These are phyloP conservation scores for Bathynomus jamesi DNA, from an alignment of 1,140 invertebrate genomes.

Conservation along the genomic window DNA sequence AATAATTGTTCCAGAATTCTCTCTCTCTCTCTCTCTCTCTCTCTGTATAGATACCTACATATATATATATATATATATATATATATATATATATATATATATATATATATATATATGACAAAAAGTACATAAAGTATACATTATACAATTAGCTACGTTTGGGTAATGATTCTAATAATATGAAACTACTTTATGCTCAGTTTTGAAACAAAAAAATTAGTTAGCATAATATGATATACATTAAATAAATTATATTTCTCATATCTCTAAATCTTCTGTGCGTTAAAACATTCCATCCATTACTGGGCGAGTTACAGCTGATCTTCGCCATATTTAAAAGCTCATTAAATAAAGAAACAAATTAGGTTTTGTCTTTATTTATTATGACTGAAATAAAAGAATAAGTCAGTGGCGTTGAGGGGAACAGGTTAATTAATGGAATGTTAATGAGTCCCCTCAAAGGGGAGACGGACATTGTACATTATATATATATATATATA, in stretches of 20 bases:
- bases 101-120: not conserved
- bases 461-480: too few species aligned
- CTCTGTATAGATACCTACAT: too few species aligned
- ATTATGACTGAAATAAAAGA: not conserved
- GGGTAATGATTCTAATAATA: too few species aligned
- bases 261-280: not conserved
- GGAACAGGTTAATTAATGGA: not conserved
- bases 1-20: too few species aligned
- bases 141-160: too few species aligned
- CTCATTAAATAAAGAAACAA: not conserved
- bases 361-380: not conserved
- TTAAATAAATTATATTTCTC: too few species aligned
- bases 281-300: not conserved
- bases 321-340: not conserved
- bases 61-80: not conserved
- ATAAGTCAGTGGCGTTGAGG: not conserved
- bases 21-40: too few species aligned
- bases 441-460: not conserved
- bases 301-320: not conserved
- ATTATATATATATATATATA: too few species aligned
- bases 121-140: not conserved
- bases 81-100: conserved; percentile 2
- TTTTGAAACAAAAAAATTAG: too few species aligned
- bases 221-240: too few species aligned
- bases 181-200: too few species aligned